Evolutionary conservation across 1,140 invertebrate species (phyloP), one percentile per base, ranked within the genome.

Genomic region (Procambarus clarkii): DNA sequence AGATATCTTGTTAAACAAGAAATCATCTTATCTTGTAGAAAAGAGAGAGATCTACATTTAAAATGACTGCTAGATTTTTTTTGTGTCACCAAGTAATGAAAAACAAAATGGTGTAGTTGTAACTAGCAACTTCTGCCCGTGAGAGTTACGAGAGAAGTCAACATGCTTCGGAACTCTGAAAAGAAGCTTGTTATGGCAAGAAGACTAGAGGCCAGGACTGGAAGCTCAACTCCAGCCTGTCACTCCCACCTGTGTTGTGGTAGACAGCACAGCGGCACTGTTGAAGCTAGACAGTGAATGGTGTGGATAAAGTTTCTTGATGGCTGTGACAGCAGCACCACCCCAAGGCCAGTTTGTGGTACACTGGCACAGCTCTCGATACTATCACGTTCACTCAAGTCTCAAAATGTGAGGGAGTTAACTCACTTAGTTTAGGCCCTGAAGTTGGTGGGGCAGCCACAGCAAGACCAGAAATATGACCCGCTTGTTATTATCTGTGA

Each of bases 1-100:
- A 64, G 80, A 46, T 91, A 77, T 86, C 58, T n/a, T n/a, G n/a
- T n/a, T n/a, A n/a, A n/a, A n/a, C n/a, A n/a, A n/a, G n/a, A n/a
- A n/a, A n/a, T n/a, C n/a, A n/a, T n/a, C n/a, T n/a, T n/a, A n/a
- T n/a, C n/a, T n/a, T n/a, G n/a, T n/a, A n/a, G 24, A 84, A 91
- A 91, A 91, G 54, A 91, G n/a, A n/a, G n/a, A 81, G 80, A 74
- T 81, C 60, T 86, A 85, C 82, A 91, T 91, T 84, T 79, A 85
- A 34, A 91, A 84, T 84, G 82, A 79, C 45, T 85, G 34, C 34
- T 45, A 45, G 76, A 91, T 91, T 91, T 91, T 85, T 71, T n/a
- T n/a, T n/a, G n/a, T 85, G 82, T 85, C 82, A 85, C 74, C 88
- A 69, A 69, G 58, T 76, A 84, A 78, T 69, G 82, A 44, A 46